Percentiles rank a stretch among this genome's conserved stretches.
These are phyloP conservation scores for Cheilosia soror DNA, from an alignment of 2,888 invertebrate species.

Conservation along the genomic window DNA sequence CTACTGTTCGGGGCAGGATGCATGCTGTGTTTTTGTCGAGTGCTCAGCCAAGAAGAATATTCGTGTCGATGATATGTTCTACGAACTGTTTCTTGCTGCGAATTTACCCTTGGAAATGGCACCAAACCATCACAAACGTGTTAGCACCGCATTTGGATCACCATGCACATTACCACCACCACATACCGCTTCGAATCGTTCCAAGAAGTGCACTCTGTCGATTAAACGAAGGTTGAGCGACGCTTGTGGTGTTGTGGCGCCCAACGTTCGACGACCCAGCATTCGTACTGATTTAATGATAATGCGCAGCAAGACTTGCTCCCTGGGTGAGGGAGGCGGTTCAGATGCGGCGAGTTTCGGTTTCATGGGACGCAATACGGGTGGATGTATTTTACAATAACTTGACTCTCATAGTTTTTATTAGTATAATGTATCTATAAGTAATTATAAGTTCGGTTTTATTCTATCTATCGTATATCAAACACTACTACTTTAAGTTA, in stretches of 20 bases:
- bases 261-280: conserved; percentile 93
- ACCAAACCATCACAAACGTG: conserved; percentile 92
- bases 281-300: conserved; percentile 95
- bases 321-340: conserved; percentile 88
- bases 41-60: conserved; percentile 93
- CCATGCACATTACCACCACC: conserved; percentile 91
- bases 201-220: conserved; percentile 91
- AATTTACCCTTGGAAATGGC: conserved; percentile 95
- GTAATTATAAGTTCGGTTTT: conserved; percentile 31
- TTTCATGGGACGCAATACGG: conserved; percentile 84
- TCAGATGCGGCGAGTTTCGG: conserved; percentile 85
- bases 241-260: conserved; percentile 95
- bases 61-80: conserved; percentile 93
- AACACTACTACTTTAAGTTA: conserved; percentile 3
- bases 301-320: conserved; percentile 92
- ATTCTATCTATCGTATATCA: neutral
- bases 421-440: neutral
- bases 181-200: conserved; percentile 87
- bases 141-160: conserved; percentile 90
- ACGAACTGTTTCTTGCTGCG: conserved; percentile 92
- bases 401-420: conserved; percentile 4
- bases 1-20: conserved; percentile 91
- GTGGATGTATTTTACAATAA: conserved; percentile 85
- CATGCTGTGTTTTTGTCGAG: conserved; percentile 91
- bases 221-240: conserved; percentile 93